Base-by-base conservation (phyloP, 1,140 invertebrate species). In the Dufourea novaeangliae region DNA sequence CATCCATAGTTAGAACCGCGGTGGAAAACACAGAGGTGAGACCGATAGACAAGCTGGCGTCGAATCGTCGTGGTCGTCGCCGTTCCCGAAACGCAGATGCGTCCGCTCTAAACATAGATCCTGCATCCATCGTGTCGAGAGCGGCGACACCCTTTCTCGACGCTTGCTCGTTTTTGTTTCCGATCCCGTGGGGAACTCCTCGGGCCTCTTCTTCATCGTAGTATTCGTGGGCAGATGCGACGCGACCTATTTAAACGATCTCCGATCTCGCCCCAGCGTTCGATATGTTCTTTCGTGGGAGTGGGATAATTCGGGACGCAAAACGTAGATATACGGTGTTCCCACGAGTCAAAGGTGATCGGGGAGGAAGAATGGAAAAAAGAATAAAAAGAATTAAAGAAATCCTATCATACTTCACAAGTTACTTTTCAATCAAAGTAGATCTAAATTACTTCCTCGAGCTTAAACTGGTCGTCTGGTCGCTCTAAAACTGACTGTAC, bases 71-170 rank as follows among this genome's bases (percentile, higher is more conserved):
- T 44, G 12, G 41, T 44, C 41, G 7, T 44, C 25, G 11, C 17
- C 27, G 62, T 12, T 41, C 29, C n/a, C 34, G 50, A 67, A 57
- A 74, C 62, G 62, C 72, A 74, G 57, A 63, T 32, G 62, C 71
- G 27, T 46, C n/a, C 12, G 11, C 34, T 66, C 72, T 67, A 57
- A 44, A 67, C 50, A 44, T 67, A 67, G 62, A 74, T 20, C 52
- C n/a, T 22, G 22, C 41, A 34, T 29, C 34, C 41, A 34, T 29
- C 34, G 44, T 14, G 20, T 39, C 59, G 32, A 22, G 11, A 22
- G 11, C 25, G 17, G 17, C 25, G 25, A 66, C 63, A 44, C 54
- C 29, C 64, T 68, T 67, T 75, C n/a, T n/a, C 52, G 59, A 41
- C 59, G 59, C 59, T 62, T 62, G 59, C 22, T 62, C 59, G 11